Evolutionary conservation across 2,113 vertebrate genomes (phyloP), one percentile per base, ranked within the genome.

Genomic region (Chaetura pelagica): DNA sequence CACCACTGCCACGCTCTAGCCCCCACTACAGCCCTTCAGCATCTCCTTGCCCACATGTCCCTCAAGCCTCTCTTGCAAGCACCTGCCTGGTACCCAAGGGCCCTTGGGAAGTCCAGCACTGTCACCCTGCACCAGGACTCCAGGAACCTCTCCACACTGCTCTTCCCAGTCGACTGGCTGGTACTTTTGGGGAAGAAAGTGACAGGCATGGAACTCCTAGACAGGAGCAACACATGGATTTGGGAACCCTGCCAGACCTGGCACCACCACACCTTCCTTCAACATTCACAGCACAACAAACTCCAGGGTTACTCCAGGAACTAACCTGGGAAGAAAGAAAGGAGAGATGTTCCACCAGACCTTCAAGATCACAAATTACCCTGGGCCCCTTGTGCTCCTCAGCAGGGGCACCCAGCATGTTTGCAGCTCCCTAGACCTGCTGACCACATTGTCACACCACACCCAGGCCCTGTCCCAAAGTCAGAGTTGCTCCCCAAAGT

Each of bases 1-100:
- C 48, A 23, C 6, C n/a, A 12, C 35, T 10, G 9, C 3, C 17
- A 17, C 1, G 0, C 26, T 5, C 0, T 7, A 38, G 17, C 35
- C 73, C 34, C 55, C 81, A 75, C 54, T 40, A 78, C 76, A 74
- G 46, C 55, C 68, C 8, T 3, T 15, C 22, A 18, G 19, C 76
- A 57, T 20, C 24, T 87, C 68, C 72, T 61, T 46, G 34, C 76
- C 48, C 57, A 58, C 8, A 9, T 27, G 40, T 8, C 75, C 40
- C 78, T 67, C 59, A 40, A 75, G 42, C 13, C 20, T 40, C 44
- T 32, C n/a, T 48, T 61, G 58, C n/a, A 49, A 40, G 54, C 34
- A 51, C 40, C 40, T 35, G 30, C 6, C 58, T 64, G 23, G 30
- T 19, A 26, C 38, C n/a, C 24, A 2, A 71, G n/a, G 66, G 9